Evolutionary conservation across 2,113 vertebrate genomes (phyloP), one percentile per base, ranked within the genome.

Genomic region (mouse (Mus musculus)): DNA sequence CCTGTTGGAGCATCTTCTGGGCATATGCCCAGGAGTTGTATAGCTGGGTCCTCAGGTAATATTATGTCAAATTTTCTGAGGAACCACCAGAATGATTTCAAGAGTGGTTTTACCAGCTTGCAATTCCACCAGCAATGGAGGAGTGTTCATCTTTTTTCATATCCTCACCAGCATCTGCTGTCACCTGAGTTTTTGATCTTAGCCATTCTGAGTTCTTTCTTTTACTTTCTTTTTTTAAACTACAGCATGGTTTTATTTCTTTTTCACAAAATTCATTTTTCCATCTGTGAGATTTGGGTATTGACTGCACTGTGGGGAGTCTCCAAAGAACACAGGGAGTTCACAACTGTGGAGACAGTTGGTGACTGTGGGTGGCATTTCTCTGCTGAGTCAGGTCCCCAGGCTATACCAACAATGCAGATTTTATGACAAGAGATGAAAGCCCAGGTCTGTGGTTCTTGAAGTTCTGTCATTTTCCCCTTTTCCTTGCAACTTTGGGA

Each of bases 341-440:
- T 86, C 65, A 52, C 78, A 78, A 6, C 82, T 96, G 89, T 71
- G 86, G 95, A 98, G 98, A 87, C 95, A 72, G 28, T 86, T 94
- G 30, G 71, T 76, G 76, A 80, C 97, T 14, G 96, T 98, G 98
- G 98, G 98, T 98, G 98, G 97, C 95, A 98, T 98, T 98, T 95
- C 84, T 87, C 65, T 97, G 98, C 98, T 98, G 97, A 98, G 97
- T 98, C 97, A 98, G 96, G 94, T 7, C 80, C 78, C 72, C 72
- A 82, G 86, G 86, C 89, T 94, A 81, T 97, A 93, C 89, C 97
- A 93, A 89, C 96, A 95, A 36, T 96, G 61, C 12, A 89, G 96
- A 91, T 72, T 97, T 98, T 97, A 93, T 96, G 86, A 95, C 93
- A 75, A 98, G 97, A 98, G 19, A 88, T 75, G 97, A 98, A 69